Evolutionary conservation across 2,797 vertebrate genomes (phyloP), one percentile per base, ranked within the genome.

Genomic region (Hemibagrus guttatus): DNA sequence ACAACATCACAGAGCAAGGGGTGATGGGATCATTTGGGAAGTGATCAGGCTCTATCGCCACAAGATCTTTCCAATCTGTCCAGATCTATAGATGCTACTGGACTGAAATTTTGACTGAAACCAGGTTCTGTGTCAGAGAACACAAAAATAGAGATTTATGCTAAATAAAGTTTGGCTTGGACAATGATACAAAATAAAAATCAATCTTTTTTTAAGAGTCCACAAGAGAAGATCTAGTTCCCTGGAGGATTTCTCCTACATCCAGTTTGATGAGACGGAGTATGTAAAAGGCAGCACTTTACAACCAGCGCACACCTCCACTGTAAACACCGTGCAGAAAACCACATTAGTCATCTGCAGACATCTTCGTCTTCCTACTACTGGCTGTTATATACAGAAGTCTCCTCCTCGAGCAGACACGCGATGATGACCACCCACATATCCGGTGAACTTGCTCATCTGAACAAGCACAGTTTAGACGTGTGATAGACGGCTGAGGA

Each of bases 291-390:
- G 78, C 31, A 6, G 31, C 59, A 83, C 64, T 58, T 86, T 90
- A 56, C 49, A 82, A 87, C 82, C 69, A 35, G 35, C 58, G 61
- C 82, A 87, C 81, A 85, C 81, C 81, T 87, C 84, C 74, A 68
- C 81, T 63, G 74, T 83, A 89, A 87, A 83, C 76, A 87, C 84
- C 66, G 71, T 39, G 54, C 75, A 86, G 81, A 90, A 87, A 75
- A 46, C 19, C 2, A 42, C 58, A 49, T 90, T 90, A 89, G 85
- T 90, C 88, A 89, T 87, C 88, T 66, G 72, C 72, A 88, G 87
- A 83, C 75, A 81, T 83, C 79, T 71, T 84, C 59, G 52, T 66
- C 80, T 68, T 74, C 68, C 74, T 79, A 74, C 85, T 81, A 85
- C 80, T 63, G 85, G 64, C 84, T 69, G 82, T 87, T 84, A 85